Percentiles rank a stretch among this genome's conserved stretches.
phyloP scores from a whole-genome alignment of 1,140 invertebrate genomes.

The Maniola jurtina region DNA sequence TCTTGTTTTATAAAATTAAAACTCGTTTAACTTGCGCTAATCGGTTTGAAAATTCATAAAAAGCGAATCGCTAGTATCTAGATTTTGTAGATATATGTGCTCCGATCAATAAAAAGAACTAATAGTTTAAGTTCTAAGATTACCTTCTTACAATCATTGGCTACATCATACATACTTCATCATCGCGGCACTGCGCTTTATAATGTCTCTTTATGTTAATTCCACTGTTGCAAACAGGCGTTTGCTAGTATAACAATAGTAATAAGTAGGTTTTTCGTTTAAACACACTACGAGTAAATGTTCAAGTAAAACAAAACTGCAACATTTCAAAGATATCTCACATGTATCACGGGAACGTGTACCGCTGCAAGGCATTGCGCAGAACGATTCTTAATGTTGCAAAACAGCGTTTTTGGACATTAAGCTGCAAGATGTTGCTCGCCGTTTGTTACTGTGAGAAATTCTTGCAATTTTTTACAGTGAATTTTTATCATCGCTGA shows the following conservation, averaged over 20 bases:
- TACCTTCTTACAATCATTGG: no score
- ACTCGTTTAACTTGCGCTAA: constrained; percentile 30
- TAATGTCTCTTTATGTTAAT: no score
- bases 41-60: constrained; percentile 28
- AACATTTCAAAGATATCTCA: constrained; percentile 21
- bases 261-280: not conserved
- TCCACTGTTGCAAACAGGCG: no score
- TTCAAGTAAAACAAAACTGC: constrained; percentile 1
- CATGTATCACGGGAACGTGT: constrained; percentile 26
- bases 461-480: constrained; percentile 23
- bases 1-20: constrained; percentile 32
- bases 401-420: constrained; percentile 31
- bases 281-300: not conserved
- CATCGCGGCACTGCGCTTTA: no score
- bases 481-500: not conserved
- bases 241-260: no score
- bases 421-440: constrained; percentile 30
- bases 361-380: constrained; percentile 20
- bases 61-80: not conserved
- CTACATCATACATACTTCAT: no score
- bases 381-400: constrained; percentile 25
- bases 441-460: constrained; percentile 26
- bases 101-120: constrained; percentile 7
- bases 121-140: not conserved
- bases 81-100: no score